phyloP scores from a whole-genome alignment of 2,113 vertebrate species.

The Amazona vittata region DNA sequence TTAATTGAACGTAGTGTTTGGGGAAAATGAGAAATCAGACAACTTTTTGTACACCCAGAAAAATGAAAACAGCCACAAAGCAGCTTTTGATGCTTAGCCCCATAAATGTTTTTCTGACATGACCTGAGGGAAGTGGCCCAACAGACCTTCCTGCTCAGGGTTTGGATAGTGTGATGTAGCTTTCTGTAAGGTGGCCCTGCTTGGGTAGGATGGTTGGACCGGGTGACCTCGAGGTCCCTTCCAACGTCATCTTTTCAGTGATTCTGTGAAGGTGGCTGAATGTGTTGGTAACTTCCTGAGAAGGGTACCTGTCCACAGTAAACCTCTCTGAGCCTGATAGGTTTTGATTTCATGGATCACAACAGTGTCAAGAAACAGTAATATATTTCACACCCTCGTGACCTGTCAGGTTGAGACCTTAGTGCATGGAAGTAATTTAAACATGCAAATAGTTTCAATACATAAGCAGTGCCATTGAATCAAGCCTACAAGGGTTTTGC shows the following conservation, averaged over 20 bases:
- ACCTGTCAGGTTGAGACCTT: not conserved
- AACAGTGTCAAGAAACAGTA: not conserved
- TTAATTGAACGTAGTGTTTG: not conserved
- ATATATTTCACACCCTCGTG: not conserved
- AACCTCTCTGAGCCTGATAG: not conserved
- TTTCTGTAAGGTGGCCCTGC: not conserved
- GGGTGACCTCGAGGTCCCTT: not conserved
- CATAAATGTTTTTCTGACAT: not conserved
- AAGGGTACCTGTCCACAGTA: not conserved
- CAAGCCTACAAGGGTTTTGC: not conserved
- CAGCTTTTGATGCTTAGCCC: accelerated
- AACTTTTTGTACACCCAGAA: not conserved
- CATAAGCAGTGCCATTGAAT: not conserved
- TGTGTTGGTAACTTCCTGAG: not conserved
- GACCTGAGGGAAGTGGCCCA: not conserved
- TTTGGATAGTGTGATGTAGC: not conserved
- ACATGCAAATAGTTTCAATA: not conserved
- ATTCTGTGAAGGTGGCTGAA: not conserved
- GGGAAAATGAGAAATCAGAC: not conserved
- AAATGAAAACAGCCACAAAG: not conserved
- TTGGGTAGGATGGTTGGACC: not conserved
- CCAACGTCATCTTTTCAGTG: not conserved
- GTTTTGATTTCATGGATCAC: not conserved
- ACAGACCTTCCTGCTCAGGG: not conserved
- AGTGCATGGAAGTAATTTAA: not conserved